phyloP scores from a whole-genome alignment of 2,113 vertebrate species.

The Notiomystis cincta region DNA sequence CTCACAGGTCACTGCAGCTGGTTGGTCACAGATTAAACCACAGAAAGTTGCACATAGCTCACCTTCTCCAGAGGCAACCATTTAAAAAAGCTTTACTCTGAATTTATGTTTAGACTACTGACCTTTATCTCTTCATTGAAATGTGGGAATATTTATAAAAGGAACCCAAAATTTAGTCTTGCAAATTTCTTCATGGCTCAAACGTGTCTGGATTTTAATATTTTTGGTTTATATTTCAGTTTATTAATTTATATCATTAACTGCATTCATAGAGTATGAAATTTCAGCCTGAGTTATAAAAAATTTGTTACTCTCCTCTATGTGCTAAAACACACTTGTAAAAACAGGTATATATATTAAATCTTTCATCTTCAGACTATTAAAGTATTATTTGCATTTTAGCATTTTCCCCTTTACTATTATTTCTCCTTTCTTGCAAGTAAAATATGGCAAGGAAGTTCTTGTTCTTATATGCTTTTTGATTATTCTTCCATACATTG shows the following conservation, averaged over 20 bases:
- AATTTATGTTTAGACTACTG: background rate
- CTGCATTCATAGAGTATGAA: background rate
- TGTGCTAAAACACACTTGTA: background rate
- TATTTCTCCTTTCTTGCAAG: background rate
- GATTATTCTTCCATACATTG: background rate
- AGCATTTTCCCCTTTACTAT: background rate
- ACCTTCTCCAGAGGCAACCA: background rate
- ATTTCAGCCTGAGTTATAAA: background rate
- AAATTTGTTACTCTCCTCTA: background rate
- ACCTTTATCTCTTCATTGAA: background rate
- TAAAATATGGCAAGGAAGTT: background rate
- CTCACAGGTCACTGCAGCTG: background rate
- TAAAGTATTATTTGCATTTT: background rate
- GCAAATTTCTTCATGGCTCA: background rate
- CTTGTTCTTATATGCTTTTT: background rate
- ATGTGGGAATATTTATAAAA: background rate
- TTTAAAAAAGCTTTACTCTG: background rate
- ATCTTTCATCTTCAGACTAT: background rate
- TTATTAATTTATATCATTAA: background rate
- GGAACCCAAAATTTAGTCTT: background rate
- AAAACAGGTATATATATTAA: background rate
- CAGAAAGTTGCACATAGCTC: accelerated
- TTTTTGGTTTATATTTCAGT: background rate
- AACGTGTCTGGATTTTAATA: background rate
- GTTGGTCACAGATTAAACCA: background rate